Percentiles rank a stretch among this genome's conserved stretches.
phyloP scores from a whole-genome alignment of 2,113 vertebrate genomes.

The Bostrychus sinensis region DNA sequence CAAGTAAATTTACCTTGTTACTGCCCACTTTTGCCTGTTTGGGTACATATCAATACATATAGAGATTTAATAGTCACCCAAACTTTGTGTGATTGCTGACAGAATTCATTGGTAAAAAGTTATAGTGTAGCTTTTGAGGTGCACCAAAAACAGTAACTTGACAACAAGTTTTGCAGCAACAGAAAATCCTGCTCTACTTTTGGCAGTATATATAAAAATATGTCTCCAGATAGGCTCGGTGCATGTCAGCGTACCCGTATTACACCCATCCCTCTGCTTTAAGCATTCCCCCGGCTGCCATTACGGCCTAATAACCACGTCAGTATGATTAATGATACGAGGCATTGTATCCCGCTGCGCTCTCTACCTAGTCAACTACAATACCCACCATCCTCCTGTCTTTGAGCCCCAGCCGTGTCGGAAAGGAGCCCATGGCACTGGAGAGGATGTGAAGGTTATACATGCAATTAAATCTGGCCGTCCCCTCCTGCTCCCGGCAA shows the following conservation, averaged over 20 bases:
- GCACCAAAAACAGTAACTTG: no score
- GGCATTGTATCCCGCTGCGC: slow-evolving; percentile 47
- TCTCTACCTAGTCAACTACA: slow-evolving; percentile 44
- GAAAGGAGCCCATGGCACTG: background rate
- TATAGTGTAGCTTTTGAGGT: no score
- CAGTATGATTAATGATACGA: slow-evolving; percentile 69
- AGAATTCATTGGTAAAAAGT: no score
- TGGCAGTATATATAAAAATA: background rate
- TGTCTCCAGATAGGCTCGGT: slow-evolving; percentile 33
- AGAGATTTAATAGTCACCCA: no score
- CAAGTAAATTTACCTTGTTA: no score
- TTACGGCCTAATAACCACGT: slow-evolving; percentile 70
- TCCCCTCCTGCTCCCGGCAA: slow-evolving; percentile 9
- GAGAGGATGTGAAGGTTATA: slow-evolving; percentile 27
- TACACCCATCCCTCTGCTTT: slow-evolving; percentile 51
- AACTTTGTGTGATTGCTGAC: no score
- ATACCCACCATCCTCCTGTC: slow-evolving; percentile 38
- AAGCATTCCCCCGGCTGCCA: slow-evolving; percentile 60
- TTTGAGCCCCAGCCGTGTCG: background rate
- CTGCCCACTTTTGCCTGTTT: no score
- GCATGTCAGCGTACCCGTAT: slow-evolving; percentile 47
- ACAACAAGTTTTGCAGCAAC: no score
- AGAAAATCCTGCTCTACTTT: slow-evolving; percentile 42
- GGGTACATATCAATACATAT: no score
- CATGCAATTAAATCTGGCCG: background rate